Conservation (phyloP, 2,888 invertebrate species). For the Galerucella pusilla region DNA sequence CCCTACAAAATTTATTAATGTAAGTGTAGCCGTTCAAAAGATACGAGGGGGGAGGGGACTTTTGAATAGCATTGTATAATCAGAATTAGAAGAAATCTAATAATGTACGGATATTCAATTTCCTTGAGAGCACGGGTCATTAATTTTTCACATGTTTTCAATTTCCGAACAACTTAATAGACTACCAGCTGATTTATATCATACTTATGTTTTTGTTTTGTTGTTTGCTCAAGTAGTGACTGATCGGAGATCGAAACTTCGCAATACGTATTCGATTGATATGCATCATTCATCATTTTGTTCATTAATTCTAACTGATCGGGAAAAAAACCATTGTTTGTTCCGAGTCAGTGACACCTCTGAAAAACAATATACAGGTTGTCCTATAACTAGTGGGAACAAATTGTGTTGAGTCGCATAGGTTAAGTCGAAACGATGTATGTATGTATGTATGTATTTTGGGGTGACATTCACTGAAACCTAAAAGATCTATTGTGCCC, state of each 20-base stretch:
- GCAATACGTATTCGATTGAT: neutral
- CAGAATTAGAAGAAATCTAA: too few species aligned
- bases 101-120: too few species aligned
- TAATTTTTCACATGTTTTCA: neutral
- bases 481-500: too few species aligned
- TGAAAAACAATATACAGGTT: too few species aligned
- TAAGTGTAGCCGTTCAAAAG: too few species aligned
- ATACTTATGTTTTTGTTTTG: neutral
- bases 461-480: too few species aligned
- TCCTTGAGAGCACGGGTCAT: too few species aligned
- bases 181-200: neutral
- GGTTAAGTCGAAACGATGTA: too few species aligned
- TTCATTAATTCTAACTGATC: neutral
- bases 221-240: neutral
- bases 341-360: neutral
- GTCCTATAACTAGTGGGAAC: neutral
- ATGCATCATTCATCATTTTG: neutral
- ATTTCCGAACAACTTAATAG: neutral
- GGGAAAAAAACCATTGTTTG: neutral
- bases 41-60: too few species aligned
- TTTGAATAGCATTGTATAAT: too few species aligned
- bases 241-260: neutral
- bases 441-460: too few species aligned
- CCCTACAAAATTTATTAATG: too few species aligned
- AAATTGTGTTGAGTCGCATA: neutral